Percentiles rank a stretch among this genome's conserved stretches.
Conservation (phyloP, 2,888 invertebrate species). For the Chironomus riparius region DNA sequence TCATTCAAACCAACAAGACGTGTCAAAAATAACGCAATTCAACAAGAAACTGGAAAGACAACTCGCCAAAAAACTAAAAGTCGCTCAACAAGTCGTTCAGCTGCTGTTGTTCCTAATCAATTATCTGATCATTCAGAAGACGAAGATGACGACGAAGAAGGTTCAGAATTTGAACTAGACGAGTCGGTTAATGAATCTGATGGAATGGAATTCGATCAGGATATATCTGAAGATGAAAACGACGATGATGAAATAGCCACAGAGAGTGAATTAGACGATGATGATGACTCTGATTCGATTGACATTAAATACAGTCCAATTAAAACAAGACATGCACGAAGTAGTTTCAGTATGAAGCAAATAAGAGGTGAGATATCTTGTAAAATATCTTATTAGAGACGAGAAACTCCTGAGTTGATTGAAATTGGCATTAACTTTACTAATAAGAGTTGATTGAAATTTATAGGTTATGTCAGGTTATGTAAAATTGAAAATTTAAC, state of each 20-base stretch:
- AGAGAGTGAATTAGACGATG: not conserved
- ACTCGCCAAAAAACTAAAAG: conserved; percentile 1
- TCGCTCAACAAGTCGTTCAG: conserved; percentile 21
- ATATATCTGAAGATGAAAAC: conserved; percentile 4
- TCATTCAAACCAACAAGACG: not conserved
- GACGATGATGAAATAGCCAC: not conserved
- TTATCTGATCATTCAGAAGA: not conserved
- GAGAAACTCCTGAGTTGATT: not conserved
- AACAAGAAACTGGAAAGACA: not conserved
- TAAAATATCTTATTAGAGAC: not conserved
- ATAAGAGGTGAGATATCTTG: not conserved
- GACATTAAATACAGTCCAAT: conserved; percentile 30
- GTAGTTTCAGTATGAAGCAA: not conserved
- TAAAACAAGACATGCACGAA: conserved; percentile 28
- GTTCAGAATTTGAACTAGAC: not conserved
- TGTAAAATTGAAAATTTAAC: no score
- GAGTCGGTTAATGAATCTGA: not conserved
- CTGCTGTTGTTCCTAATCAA: not conserved
- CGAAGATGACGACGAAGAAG: conserved; percentile 6
- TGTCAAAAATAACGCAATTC: not conserved
- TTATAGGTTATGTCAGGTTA: no score
- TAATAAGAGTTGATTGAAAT: not conserved
- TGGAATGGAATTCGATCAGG: not conserved
- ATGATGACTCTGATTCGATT: conserved; percentile 29
- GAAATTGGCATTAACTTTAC: not conserved